Evolutionary conservation across 2,888 invertebrate genomes (phyloP), one percentile per base, ranked within the genome.

Genomic region (Brachypterus glaber): DNA sequence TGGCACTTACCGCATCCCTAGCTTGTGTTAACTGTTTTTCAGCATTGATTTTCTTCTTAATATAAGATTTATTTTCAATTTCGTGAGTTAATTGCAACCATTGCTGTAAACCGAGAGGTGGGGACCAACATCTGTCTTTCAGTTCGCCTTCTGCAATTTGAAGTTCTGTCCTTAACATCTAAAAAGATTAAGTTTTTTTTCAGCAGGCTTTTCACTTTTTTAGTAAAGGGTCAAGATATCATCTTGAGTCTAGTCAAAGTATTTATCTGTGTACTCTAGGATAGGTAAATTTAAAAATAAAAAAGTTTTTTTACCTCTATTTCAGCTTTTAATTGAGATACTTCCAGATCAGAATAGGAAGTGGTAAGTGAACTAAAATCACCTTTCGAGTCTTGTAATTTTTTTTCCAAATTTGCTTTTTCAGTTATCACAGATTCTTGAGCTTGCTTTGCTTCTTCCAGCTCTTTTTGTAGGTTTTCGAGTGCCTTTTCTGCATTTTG

Each of bases 61-160:
- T 74, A 61, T 91, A 93, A 12, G 84, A 71, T 50, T 84, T 79
- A 66, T 89, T 86, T 67, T 98, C 98, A 41, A 92, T 74, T 70
- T 98, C 97, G 65, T 96, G 91, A 0, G 96, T 97, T 33, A 92
- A 71, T 61, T 97, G 93, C 11, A 98, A 69, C 91, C 96, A 95
- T 47, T 88, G 85, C 59, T 96, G 96, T 4, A 97, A 70, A 2
- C 87, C 87, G 1, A 78, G 72, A 0, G 92, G 90, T 1, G 93
- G 89, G 14, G 86, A 79, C 87, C 89, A 90, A 60, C 88, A 88
- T 39, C 87, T 74, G 60, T 88, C 88, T 54, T 90, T 89, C 27
- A 92, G 68, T 67, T 92, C 91, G 36, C 86, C 86, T 65, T 93
- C 92, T 0, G 92, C 89, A 9, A 90, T 74, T 49, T 84, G 80